Base-by-base conservation (phyloP, 1,140 invertebrate species). In the Heliconius nattereri region DNA sequence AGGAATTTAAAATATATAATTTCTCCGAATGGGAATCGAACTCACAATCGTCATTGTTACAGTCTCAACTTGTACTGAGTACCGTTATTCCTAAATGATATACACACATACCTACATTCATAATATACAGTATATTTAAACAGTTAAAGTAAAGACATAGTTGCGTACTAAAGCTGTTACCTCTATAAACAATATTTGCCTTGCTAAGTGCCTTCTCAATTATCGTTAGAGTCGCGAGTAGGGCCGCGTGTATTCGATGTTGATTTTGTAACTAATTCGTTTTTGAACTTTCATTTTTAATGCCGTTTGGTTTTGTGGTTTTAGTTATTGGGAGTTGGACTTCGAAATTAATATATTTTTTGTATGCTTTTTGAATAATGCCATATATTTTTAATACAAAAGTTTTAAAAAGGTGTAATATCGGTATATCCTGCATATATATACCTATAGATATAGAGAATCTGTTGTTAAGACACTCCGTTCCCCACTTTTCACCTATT, bases 121-220 rank as follows among this genome's bases (percentile, higher is more conserved):
- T 66, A 66, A 23, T 13, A 66, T 66, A 66, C 60, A 66, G 60
- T 29, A 66, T 66, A n/a, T 66, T 66, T 29, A 66, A 66, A 66
- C 60, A 66, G 23, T 66, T 29, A 66, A 66, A 66, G 60, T 29
- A 29, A 66, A 66, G 13, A 66, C 60, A 66, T 66, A 66, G 60
- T 66, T 66, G 60, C 60, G 23, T 66, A 66, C 60, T 26, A 66
- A 66, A 26, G 60, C 23, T 29, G 26, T 29, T 52, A 52, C 49
- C 16, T 52, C 49, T 52, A n/a, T 26, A 23, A 76, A 66, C 23
- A 66, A 73, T 73, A 72, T 78, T 73, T 78, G 49, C n/a, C 20
- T 32, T 40, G 23, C 52, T 66, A 72, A 78, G 71, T 78, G 71
- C 71, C 37, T 75, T 60, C 71, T 66, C 77, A 78, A 78, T 73